A percentile compares a stretch with the other conserved stretches of the same genome.
Conservation (phyloP, 2,888 invertebrate genomes). For the Acholoe squamosa region DNA sequence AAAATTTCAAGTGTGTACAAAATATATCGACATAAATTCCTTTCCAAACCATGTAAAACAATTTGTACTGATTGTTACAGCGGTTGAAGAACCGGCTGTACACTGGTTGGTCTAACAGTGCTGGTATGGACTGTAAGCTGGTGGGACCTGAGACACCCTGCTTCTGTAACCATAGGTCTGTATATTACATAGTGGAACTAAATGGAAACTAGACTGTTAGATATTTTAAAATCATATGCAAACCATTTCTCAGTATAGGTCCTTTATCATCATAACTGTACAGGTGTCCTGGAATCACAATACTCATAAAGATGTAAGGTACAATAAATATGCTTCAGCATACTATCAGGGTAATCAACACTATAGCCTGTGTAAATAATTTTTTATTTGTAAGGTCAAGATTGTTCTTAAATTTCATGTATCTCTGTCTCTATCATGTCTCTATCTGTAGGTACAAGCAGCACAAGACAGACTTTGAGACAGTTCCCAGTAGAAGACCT, state of each 20-base stretch:
- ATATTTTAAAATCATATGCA: too few relatives aligned
- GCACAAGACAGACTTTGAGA: slow-evolving; percentile 76
- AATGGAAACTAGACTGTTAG: too few relatives aligned
- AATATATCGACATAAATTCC: neutral
- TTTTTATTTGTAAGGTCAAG: neutral
- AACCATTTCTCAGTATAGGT: too few relatives aligned
- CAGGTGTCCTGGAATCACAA: too few relatives aligned
- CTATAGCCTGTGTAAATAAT: too few relatives aligned
- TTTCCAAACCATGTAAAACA: neutral
- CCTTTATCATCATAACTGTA: too few relatives aligned
- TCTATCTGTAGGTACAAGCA: slow-evolving; percentile 72
- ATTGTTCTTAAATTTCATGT: neutral
- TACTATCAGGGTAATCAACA: too few relatives aligned
- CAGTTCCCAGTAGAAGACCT: slow-evolving; percentile 72
- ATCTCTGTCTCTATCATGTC: too few relatives aligned
- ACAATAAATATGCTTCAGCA: too few relatives aligned
- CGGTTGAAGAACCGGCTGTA: slow-evolving; percentile 75
- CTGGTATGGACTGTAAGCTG: slow-evolving; percentile 77
- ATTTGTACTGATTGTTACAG: slow-evolving; percentile 65
- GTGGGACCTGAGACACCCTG: slow-evolving; percentile 77
- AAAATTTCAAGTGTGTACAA: too few relatives aligned
- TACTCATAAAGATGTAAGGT: too few relatives aligned
- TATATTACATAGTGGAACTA: neutral
- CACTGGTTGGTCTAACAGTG: slow-evolving; percentile 73
- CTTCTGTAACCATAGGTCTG: slow-evolving; percentile 76